Conservation (phyloP, 2,113 vertebrate species). For the Sphyrna mokarran region DNA sequence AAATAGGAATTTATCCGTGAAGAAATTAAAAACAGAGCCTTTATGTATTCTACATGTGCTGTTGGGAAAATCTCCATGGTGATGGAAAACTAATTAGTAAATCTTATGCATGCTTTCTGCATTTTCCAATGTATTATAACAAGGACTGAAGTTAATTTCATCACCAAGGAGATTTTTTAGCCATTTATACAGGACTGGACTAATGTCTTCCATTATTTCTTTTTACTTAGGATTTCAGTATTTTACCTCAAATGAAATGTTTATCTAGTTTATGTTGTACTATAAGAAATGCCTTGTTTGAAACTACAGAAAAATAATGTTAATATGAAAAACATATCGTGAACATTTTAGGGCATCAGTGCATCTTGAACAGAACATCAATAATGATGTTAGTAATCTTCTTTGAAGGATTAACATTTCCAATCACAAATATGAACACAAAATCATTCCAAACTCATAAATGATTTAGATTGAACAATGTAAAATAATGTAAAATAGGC, state of each 20-base stretch:
- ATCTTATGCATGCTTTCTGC: not conserved
- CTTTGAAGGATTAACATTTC: not conserved
- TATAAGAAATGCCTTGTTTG: not conserved
- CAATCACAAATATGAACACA: not conserved
- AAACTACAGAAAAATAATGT: not conserved
- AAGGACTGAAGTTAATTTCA: not conserved
- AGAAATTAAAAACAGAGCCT: not conserved
- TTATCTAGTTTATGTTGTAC: not conserved
- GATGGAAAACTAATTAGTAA: not conserved
- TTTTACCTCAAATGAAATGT: not conserved
- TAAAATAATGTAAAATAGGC: not conserved
- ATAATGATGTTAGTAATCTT: not conserved
- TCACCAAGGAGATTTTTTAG: not conserved
- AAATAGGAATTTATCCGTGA: not conserved
- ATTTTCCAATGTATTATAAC: not conserved
- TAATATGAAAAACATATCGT: not conserved
- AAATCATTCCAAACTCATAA: not conserved
- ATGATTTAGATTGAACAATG: not conserved
- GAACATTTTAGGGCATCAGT: not conserved
- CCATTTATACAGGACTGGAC: not conserved
- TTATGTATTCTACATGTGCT: not conserved
- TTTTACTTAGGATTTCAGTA: not conserved
- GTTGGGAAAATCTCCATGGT: not conserved
- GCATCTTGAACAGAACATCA: not conserved
- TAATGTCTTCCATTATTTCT: not conserved